Percentiles rank a stretch among this genome's conserved stretches.
phyloP scores from a whole-genome alignment of 2,888 invertebrate species.

The Cabera pusaria region DNA sequence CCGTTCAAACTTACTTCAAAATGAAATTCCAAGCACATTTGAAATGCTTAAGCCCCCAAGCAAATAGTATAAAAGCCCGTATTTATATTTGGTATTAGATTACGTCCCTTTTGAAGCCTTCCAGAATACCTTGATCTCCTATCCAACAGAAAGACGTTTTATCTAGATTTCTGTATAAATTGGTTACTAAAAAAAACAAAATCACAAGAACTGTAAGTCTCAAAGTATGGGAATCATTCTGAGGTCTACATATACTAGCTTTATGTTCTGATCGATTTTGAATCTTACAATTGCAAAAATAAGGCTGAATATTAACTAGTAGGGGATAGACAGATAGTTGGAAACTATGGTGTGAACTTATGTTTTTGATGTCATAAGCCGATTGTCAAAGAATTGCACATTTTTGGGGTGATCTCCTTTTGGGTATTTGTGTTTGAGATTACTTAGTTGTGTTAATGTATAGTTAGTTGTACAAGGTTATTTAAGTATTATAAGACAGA shows the following conservation, averaged over 20 bases:
- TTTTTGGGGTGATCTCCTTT: slow-evolving; percentile 26
- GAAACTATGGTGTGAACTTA: slow-evolving; percentile 49
- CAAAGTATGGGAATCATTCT: too few relatives aligned
- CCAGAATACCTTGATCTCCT: slow-evolving; percentile 3
- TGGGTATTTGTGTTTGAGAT: slow-evolving; percentile 28
- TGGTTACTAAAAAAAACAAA: too few relatives aligned
- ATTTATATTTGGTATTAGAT: slow-evolving; percentile 62
- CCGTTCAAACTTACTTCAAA: too few relatives aligned
- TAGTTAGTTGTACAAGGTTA: too few relatives aligned
- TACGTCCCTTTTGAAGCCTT: slow-evolving; percentile 60
- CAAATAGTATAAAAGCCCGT: slow-evolving; percentile 29
- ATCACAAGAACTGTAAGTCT: too few relatives aligned
- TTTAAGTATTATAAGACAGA: too few relatives aligned
- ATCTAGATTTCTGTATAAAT: background rate
- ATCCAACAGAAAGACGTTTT: too few relatives aligned
- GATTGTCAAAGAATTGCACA: slow-evolving; percentile 50
- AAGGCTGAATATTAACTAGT: too few relatives aligned
- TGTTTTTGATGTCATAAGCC: slow-evolving; percentile 64
- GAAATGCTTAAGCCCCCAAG: slow-evolving; percentile 1
- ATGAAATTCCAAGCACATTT: background rate
- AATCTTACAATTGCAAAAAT: background rate
- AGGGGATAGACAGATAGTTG: slow-evolving; percentile 9
- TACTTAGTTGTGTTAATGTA: slow-evolving; percentile 9
- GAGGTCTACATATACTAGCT: too few relatives aligned
- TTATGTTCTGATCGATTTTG: slow-evolving; percentile 2